phyloP scores from a whole-genome alignment of 2,113 vertebrate genomes.

The Xiphophorus couchianus region DNA sequence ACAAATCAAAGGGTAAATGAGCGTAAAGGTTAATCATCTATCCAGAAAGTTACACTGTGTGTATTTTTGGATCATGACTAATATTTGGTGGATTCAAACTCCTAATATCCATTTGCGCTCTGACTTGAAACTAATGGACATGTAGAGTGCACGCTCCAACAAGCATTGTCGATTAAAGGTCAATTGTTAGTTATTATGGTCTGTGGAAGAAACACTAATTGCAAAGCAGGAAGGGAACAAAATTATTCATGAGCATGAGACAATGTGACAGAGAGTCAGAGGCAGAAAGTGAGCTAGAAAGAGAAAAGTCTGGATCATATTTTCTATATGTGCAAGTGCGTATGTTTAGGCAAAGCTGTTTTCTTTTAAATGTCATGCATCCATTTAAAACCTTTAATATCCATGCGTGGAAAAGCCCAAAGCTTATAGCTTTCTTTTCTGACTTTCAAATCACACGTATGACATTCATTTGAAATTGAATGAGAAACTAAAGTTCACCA shows the following conservation, averaged over 20 bases:
- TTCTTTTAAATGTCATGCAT: slow-evolving; percentile 12
- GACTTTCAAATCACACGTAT: background rate
- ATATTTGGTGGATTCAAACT: slow-evolving; percentile 33
- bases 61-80: slow-evolving; percentile 46
- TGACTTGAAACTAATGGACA: slow-evolving; percentile 66
- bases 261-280: background rate
- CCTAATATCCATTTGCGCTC: slow-evolving; percentile 39
- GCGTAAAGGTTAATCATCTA: slow-evolving; percentile 71
- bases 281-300: background rate
- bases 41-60: slow-evolving; percentile 63
- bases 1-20: slow-evolving; percentile 58
- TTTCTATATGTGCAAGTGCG: background rate
- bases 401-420: background rate
- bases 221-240: slow-evolving; percentile 14
- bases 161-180: slow-evolving; percentile 59
- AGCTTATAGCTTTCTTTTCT: background rate
- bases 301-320: background rate
- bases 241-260: slow-evolving; percentile 29
- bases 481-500: background rate
- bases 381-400: slow-evolving; percentile 19
- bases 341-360: slow-evolving; percentile 14
- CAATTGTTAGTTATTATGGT: slow-evolving; percentile 60
- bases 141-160: slow-evolving; percentile 49
- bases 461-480: background rate
- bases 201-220: slow-evolving; percentile 18